Evolutionary conservation across 2,113 vertebrate genomes (phyloP), one percentile per base, ranked within the genome.

Genomic region (Struthio camelus): DNA sequence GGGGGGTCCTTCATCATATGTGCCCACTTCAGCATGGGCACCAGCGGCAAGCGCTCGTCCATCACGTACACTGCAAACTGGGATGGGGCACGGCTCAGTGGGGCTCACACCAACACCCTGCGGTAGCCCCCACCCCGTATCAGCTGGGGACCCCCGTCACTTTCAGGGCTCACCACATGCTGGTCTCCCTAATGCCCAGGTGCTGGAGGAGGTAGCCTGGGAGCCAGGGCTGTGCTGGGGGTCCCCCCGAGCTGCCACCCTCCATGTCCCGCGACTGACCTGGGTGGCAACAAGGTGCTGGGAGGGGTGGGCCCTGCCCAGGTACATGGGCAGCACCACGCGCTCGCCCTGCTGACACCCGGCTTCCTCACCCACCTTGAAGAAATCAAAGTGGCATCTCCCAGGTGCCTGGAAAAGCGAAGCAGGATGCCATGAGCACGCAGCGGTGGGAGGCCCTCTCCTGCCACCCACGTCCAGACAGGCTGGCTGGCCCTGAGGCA

Each of bases 1-100:
- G 96, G 96, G 2, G 96, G 94, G 4, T 44, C 86, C 38, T 94
- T 89, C 96, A 97, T 97, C 96, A 97, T 97, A 77, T 97, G 96
- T 0, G 24, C 10, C 96, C 96, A 97, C 73, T 96, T 97, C 72
- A 97, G 65, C 82, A 97, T 0, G 0, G 96, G 96, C 46, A 97
- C 77, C 77, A 93, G 70, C 0, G 96, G 96, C 65, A 97, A 78
- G 20, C 95, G 93, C 72, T 97, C 96, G 0, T 97, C 96, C 89
- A 97, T 36, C 54, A 97, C 34, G 0, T 97, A 97, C 44, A 94
- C 1, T 0, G 94, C 95, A 69, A 96, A 97, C 96, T 97, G 51
- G 15, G 9, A 50, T 0, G 17, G 16, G 11, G 14, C 36, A 75
- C 0, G 0, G 48, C 15, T 94, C 51, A 87, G 73, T 1, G 0